phyloP scores from a whole-genome alignment of 1,140 invertebrate genomes.

The Nebria ingens region DNA sequence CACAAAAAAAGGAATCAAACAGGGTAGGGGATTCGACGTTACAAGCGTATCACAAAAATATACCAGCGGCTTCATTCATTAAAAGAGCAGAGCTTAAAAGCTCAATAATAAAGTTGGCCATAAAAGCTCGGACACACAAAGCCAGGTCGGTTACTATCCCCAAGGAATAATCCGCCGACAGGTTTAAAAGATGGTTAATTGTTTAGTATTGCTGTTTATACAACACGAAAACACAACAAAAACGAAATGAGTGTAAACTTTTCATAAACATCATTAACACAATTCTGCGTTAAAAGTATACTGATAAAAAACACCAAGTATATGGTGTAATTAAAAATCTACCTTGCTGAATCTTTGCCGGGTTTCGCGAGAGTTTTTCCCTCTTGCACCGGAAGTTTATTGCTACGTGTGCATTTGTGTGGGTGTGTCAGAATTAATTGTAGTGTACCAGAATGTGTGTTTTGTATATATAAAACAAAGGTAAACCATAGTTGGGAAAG shows the following conservation, averaged over 20 bases:
- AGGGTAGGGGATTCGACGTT: background rate
- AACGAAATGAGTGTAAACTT: background rate
- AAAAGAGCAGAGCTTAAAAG: background rate
- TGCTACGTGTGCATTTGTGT: too few species aligned
- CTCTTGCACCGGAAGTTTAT: too few species aligned
- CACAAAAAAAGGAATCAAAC: too few species aligned
- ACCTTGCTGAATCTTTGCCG: too few species aligned
- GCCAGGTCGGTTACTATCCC: background rate
- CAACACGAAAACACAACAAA: background rate
- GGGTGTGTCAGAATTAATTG: too few species aligned
- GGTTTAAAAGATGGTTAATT: background rate
- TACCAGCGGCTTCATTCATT: background rate
- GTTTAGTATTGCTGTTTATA: background rate
- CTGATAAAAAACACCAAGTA: too few species aligned
- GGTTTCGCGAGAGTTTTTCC: too few species aligned
- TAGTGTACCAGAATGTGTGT: background rate
- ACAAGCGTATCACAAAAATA: background rate
- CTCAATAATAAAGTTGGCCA: background rate
- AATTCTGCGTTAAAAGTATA: too few species aligned
- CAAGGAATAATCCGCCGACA: background rate
- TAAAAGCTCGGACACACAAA: background rate
- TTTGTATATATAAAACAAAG: background rate
- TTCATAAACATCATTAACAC: too few species aligned
- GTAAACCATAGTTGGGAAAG: constrained; percentile 1
- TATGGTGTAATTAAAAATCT: too few species aligned